Base-by-base conservation (phyloP, 1,140 invertebrate genomes). In the Pseudomyrmex sp. region DNA sequence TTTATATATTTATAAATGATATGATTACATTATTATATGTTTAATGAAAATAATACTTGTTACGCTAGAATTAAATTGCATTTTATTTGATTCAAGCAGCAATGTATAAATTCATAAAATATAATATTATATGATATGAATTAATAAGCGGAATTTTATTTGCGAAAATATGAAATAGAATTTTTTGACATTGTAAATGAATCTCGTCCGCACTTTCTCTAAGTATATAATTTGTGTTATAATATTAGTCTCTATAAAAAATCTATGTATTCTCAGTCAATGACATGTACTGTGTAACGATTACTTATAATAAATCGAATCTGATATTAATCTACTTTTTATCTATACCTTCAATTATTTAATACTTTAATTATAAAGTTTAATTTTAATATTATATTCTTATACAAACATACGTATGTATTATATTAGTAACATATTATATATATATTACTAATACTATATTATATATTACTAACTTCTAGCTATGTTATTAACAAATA, bases 281-380 rank as follows among this genome's bases (percentile, higher is more conserved):
- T 85, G 73, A 90, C 85, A 83, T 85, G 85, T 86, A 89, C 86
- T 93, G 89, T 93, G 89, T 93, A 93, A 92, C 85, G 74, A 91
- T 85, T 88, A 89, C 89, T 93, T 93, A 89, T 93, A 93, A 92
- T 93, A 93, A 93, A 94, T 92, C 85, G 85, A 83, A 88, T 83
- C 77, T 70, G 62, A 69, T 35, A 35, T 59, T 87, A 80, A 87
- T 20, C 70, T 2, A 46, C 15, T 70, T 72, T 23, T 70, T 3
- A 12, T 9, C 18, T 62, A 0, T 15, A 35, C 35, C 5, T 35
- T 35, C 35, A 35, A 35, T 35, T 35, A 35, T 35, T 35, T 35
- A 35, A 35, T 35, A 35, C 35, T 35, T 0, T 35, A 35, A 35
- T 1, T 35, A 35, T 35, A 35, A 35, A 35, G 5, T 35, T 35